Conservation (phyloP, 2,888 invertebrate species). For the Tipula confusa region DNA sequence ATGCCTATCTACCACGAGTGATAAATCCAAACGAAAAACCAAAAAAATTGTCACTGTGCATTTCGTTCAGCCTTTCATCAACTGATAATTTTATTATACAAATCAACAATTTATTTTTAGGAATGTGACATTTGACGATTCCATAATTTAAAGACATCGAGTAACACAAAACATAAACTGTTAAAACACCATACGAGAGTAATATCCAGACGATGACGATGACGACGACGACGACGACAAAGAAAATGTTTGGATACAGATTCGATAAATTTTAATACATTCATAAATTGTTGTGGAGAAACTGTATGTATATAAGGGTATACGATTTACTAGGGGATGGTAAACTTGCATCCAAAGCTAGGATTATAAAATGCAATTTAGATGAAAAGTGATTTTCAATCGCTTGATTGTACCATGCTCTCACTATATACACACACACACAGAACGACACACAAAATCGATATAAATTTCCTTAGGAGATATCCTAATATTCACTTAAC, state of each 20-base stretch:
- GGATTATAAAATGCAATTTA: background rate
- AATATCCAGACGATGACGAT: background rate
- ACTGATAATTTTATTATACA: background rate
- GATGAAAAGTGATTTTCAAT: conserved; percentile 20
- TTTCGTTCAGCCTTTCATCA: background rate
- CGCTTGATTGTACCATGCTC: no score
- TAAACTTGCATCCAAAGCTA: background rate
- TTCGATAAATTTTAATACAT: background rate
- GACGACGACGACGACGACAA: background rate
- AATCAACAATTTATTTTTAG: background rate
- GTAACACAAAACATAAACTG: background rate
- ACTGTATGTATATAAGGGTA: background rate
- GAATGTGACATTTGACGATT: background rate
- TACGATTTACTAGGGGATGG: no score
- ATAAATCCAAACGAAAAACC: no score
- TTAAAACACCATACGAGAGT: background rate
- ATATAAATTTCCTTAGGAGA: background rate
- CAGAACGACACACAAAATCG: background rate
- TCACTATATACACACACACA: background rate
- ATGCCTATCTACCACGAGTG: no score
- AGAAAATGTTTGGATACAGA: background rate
- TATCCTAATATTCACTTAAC: background rate
- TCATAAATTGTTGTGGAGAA: background rate
- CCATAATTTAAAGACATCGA: background rate
- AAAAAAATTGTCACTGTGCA: no score